A percentile compares a stretch with the other conserved stretches of the same genome.
Evolutionary conservation across 1,140 invertebrate genomes (phyloP).

Genomic region (Berghia stephanieae): DNA sequence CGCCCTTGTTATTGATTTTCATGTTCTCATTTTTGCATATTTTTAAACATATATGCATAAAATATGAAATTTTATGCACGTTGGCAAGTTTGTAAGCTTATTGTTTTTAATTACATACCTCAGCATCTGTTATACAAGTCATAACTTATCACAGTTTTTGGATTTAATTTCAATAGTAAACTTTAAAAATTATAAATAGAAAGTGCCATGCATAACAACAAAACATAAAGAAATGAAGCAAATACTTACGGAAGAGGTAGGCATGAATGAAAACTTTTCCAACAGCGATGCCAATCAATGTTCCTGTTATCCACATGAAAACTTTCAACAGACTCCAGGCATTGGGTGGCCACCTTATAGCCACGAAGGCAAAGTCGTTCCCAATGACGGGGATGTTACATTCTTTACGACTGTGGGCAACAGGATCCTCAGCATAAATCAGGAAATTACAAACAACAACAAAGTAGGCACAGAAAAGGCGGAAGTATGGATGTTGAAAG

Average conservation of each 20-base stretch:
- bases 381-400: slow-evolving; percentile 71
- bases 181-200: background rate
- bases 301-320: slow-evolving; percentile 68
- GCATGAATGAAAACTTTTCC: slow-evolving; percentile 70
- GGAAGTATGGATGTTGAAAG: slow-evolving; percentile 72
- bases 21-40: no score
- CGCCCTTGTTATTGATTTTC: no score
- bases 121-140: no score
- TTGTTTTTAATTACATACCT: no score
- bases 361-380: slow-evolving; percentile 71
- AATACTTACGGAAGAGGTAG: slow-evolving; percentile 60
- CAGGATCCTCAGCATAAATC: slow-evolving; percentile 73
- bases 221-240: background rate
- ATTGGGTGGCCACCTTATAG: slow-evolving; percentile 70
- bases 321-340: slow-evolving; percentile 70
- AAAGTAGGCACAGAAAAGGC: slow-evolving; percentile 70
- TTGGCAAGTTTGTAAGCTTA: no score
- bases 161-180: no score
- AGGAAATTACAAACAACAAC: slow-evolving; percentile 73
- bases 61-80: no score
- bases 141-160: no score
- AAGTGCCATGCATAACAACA: background rate
- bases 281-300: slow-evolving; percentile 68
- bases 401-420: slow-evolving; percentile 71
- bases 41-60: no score